These are phyloP conservation scores for Gymnopithys bicolor DNA, from an alignment of 2,797 vertebrate species.

Conservation along the genomic window DNA sequence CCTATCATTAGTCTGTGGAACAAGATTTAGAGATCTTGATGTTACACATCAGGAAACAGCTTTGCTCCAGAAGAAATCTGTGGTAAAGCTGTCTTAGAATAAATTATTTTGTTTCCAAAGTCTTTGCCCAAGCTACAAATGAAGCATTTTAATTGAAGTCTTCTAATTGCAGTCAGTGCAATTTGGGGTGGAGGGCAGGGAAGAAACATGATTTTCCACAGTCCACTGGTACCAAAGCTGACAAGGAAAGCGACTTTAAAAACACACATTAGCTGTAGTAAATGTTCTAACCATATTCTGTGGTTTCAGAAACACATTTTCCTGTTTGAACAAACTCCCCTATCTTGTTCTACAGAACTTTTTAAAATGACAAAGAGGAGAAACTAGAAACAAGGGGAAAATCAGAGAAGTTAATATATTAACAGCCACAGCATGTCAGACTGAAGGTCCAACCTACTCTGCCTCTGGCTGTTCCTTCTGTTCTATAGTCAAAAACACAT, in stretches of 20 bases:
- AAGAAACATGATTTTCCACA: neutral
- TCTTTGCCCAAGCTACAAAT: neutral
- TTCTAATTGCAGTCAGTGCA: neutral
- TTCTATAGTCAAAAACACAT: neutral
- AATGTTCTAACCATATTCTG: neutral
- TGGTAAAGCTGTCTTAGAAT: neutral
- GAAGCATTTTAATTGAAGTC: slow-evolving; percentile 24
- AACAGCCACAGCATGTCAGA: neutral
- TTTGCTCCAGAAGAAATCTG: neutral
- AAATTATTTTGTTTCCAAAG: slow-evolving; percentile 29
- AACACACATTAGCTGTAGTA: neutral
- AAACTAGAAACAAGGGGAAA: neutral
- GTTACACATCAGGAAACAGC: neutral
- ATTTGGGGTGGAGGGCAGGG: neutral
- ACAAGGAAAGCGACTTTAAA: neutral
- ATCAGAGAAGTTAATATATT: rapidly evolving
- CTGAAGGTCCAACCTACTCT: neutral
- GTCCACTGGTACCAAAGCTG: neutral
- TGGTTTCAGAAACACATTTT: neutral
- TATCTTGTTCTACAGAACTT: neutral
- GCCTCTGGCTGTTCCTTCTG: neutral
- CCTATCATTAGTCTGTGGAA: neutral
- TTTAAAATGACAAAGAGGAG: neutral
- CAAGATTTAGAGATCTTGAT: neutral
- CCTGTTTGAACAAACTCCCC: neutral